Base-by-base conservation (phyloP, 2,888 invertebrate genomes). In the Ormyrus rosae region DNA sequence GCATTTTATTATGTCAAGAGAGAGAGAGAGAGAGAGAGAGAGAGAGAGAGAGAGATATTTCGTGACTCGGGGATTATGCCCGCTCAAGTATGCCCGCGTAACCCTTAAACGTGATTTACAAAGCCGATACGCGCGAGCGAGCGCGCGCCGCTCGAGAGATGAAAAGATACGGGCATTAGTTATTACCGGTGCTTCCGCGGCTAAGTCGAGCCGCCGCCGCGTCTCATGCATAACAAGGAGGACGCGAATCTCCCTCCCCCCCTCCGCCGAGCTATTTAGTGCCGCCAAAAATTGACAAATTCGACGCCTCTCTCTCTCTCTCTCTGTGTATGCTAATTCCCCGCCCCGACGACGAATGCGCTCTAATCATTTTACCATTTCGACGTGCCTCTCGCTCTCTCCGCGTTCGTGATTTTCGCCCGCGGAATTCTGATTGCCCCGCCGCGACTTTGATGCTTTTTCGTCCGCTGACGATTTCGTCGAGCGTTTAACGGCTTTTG, bases 91-190 rank as follows among this genome's bases (percentile, higher is more conserved):
- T 58, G 67, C 67, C 19, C 11, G 48, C 65, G 45, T 70, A 72
- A 68, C 67, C 61, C 74, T 72, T 80, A 72, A 80, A 63, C 76
- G 67, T 68, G 76, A 80, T 80, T 80, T 76, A 76, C 76, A 76
- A 76, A 80, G 71, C 71, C 50, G 63, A 56, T 34, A 19, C 19
- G 61, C 51, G 69, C 58, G 11, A 19, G 19, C 19, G 19, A 19
- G 19, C 19, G 19, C 19, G 19, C 19, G 19, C 19, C 19, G 19
- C 19, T 7, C 46, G 34, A 50, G 69, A 63, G 77, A 70, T 58
- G 50, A 70, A 70, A 70, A 77, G 77, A 77, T 73, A 78, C 63
- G 68, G 61, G 55, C 72, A 68, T 73, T 78, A 78, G 72, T 78
- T 78, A 78, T 78, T 78, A 68, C 78, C 67, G 58, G 19, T 48